Percentiles rank a stretch among this genome's conserved stretches.
Evolutionary conservation across 2,888 invertebrate species (phyloP).

Genomic region (Leucoma salicis): DNA sequence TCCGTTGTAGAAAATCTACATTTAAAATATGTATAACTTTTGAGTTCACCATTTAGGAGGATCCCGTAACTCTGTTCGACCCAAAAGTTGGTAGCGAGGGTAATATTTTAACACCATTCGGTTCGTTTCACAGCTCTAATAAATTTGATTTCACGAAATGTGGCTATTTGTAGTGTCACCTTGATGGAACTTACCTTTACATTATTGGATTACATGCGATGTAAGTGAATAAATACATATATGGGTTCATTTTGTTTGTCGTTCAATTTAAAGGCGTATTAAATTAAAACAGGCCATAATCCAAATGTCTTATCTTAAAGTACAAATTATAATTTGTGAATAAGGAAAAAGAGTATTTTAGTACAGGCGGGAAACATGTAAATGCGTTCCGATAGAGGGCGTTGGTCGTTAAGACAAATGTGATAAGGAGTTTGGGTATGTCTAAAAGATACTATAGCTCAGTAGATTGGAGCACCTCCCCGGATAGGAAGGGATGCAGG

Average conservation of each 20-base stretch:
- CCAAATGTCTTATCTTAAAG: not conserved
- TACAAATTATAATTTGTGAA: too few relatives aligned
- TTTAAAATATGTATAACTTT: constrained; percentile 5
- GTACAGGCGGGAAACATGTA: too few relatives aligned
- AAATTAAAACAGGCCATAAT: not conserved
- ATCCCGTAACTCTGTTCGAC: constrained; percentile 14
- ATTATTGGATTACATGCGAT: constrained; percentile 33
- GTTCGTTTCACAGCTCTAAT: constrained; percentile 37
- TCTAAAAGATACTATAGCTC: too few relatives aligned
- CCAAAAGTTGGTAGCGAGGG: constrained; percentile 27
- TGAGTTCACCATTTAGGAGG: constrained; percentile 12
- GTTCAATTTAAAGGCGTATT: not conserved
- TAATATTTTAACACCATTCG: constrained; percentile 43
- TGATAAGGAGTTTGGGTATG: too few relatives aligned
- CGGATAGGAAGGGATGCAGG: too few relatives aligned
- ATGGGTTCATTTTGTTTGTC: constrained; percentile 7
- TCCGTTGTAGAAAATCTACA: not conserved
- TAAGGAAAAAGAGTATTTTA: too few relatives aligned
- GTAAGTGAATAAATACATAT: constrained; percentile 24
- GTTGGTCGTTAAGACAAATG: too few relatives aligned
- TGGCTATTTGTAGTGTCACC: constrained; percentile 23
- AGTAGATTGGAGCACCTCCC: too few relatives aligned
- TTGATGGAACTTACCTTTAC: constrained; percentile 30
- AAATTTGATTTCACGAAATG: constrained; percentile 40
- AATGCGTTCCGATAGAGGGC: too few relatives aligned